phyloP scores from a whole-genome alignment of 2,113 vertebrate species.

The Suncus etruscus region DNA sequence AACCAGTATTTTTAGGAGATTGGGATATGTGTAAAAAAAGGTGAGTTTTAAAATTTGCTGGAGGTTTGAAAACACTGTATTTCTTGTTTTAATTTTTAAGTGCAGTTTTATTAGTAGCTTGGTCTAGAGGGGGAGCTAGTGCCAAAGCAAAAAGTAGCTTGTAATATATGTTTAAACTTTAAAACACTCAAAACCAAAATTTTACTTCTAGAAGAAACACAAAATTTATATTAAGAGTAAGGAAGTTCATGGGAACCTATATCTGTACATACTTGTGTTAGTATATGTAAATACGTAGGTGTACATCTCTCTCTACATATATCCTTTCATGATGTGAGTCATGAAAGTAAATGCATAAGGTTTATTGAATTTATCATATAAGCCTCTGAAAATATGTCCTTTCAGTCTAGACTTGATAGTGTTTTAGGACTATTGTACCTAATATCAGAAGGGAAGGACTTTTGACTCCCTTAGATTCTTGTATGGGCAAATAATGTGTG shows the following conservation, averaged over 20 bases:
- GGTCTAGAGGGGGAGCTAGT: slow-evolving; percentile 92
- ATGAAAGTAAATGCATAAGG: slow-evolving; percentile 13
- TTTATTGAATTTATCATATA: slow-evolving; percentile 66
- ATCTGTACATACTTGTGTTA: too few species aligned
- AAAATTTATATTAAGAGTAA: slow-evolving; percentile 61
- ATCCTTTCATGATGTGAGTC: slow-evolving; percentile 39
- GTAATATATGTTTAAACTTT: slow-evolving; percentile 75
- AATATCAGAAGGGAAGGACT: slow-evolving; percentile 38
- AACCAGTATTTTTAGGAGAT: slow-evolving; percentile 57
- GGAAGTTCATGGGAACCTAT: background rate
- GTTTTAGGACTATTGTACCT: slow-evolving; percentile 47
- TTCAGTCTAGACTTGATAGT: slow-evolving; percentile 23
- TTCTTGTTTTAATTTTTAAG: slow-evolving; percentile 72
- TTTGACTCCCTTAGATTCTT: slow-evolving; percentile 41
- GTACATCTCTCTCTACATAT: background rate
- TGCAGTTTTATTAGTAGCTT: slow-evolving; percentile 77
- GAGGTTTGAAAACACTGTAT: slow-evolving; percentile 72
- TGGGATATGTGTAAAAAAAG: slow-evolving; percentile 56
- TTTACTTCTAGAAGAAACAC: slow-evolving; percentile 51
- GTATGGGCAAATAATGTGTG: background rate
- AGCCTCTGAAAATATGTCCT: slow-evolving; percentile 50
- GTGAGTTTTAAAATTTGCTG: slow-evolving; percentile 76
- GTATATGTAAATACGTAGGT: background rate
- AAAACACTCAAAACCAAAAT: slow-evolving; percentile 72
- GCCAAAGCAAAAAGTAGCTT: slow-evolving; percentile 85